phyloP scores from a whole-genome alignment of 2,888 invertebrate genomes.

The Augiades crinisus region DNA sequence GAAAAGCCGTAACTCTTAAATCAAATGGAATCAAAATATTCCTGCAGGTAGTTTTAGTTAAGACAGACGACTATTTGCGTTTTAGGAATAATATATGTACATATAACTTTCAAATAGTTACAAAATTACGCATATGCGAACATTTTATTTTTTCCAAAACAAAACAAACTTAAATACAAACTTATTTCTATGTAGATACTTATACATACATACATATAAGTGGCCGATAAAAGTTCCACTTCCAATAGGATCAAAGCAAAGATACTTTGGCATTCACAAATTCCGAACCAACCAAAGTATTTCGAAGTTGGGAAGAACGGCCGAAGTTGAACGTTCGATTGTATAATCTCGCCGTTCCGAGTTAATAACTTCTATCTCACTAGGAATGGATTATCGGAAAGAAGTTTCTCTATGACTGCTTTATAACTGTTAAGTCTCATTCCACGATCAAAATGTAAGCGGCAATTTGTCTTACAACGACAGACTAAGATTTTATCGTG shows the following conservation, averaged over 20 bases:
- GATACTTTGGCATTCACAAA: constrained; percentile 19
- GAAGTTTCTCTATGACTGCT: background rate
- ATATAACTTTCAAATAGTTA: too few species aligned
- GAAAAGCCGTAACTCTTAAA: too few species aligned
- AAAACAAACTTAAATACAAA: background rate
- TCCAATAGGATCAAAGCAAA: constrained; percentile 17
- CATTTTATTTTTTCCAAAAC: background rate
- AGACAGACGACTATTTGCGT: too few species aligned
- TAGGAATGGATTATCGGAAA: constrained; percentile 14
- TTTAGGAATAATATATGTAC: too few species aligned
- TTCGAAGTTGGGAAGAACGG: constrained; percentile 18
- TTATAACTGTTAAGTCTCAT: background rate
- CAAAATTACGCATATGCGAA: too few species aligned
- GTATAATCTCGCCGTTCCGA: constrained; percentile 23
- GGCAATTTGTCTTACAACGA: background rate
- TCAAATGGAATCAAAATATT: too few species aligned
- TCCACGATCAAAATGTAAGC: background rate
- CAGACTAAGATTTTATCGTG: background rate
- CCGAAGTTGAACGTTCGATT: constrained; percentile 26
- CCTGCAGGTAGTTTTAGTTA: too few species aligned
- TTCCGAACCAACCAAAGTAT: constrained; percentile 13
- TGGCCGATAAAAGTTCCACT: constrained; percentile 12
- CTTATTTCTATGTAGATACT: too few species aligned
- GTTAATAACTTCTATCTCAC: constrained; percentile 23
- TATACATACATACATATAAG: background rate